Conservation (phyloP, 2,888 invertebrate genomes). For the Mimas tiliae region DNA sequence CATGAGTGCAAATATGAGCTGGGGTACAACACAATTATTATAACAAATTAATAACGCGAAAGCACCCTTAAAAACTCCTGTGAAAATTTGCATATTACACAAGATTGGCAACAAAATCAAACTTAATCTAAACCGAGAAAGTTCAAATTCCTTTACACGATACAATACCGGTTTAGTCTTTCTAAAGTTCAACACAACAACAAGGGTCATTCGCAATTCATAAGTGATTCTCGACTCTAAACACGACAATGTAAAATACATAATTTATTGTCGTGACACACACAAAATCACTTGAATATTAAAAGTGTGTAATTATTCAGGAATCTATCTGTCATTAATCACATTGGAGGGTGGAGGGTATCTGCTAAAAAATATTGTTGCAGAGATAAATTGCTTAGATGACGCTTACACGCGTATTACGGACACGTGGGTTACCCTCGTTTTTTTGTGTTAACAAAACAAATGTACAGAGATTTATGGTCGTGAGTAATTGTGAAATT, state of each 20-base stretch:
- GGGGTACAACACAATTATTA: conserved; percentile 74
- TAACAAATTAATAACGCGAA: conserved; percentile 82
- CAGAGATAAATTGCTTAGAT: conserved; percentile 81
- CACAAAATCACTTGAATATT: conserved; percentile 82
- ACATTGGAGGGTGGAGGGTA: conserved; percentile 76
- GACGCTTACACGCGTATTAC: conserved; percentile 70
- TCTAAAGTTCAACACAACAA: conserved; percentile 79
- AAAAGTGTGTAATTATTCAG: conserved; percentile 85
- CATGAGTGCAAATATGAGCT: conserved; percentile 79
- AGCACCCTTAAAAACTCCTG: conserved; percentile 83
- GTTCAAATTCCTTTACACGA: not conserved
- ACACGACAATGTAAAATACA: conserved; percentile 48
- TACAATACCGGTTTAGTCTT: not conserved
- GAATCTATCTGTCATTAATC: conserved; percentile 85
- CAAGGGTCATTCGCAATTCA: conserved; percentile 75
- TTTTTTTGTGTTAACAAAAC: conserved; percentile 47
- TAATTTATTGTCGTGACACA: conserved; percentile 33
- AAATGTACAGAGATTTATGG: conserved; percentile 59
- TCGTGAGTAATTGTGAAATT: conserved; percentile 57
- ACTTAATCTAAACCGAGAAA: not conserved
- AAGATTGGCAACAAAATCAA: conserved; percentile 24
- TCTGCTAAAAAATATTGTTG: conserved; percentile 83
- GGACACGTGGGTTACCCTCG: conserved; percentile 45
- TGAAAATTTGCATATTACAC: conserved; percentile 83
- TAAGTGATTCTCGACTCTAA: conserved; percentile 36